Base-by-base conservation (phyloP, 2,113 vertebrate species). In the Scalopus aquaticus region DNA sequence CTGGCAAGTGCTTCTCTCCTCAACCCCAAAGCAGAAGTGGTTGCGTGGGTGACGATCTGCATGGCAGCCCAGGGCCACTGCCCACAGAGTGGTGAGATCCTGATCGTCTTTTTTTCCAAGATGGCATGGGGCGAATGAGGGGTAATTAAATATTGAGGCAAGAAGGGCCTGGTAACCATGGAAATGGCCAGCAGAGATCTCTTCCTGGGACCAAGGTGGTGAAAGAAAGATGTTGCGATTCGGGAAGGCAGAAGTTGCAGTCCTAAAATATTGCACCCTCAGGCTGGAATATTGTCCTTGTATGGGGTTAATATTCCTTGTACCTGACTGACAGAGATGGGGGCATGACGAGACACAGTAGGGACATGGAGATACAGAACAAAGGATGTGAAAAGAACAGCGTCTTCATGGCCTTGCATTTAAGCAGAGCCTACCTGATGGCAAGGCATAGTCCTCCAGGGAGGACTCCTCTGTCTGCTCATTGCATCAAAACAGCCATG, bases 11-110 rank as follows among this genome's bases (percentile, higher is more conserved):
- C 17, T 8, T 80, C 44, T 46, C 76, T 54, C 9, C 42, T n/a
- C 42, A 30, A 49, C 22, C 30, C 11, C 54, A 90, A 58, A 95
- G 93, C 54, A 82, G 91, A 97, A 96, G 93, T 42, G 35, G 58
- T 9, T 3, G 1, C 37, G 28, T 54, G 85, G 60, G 35, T 46
- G 64, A 20, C 37, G 49, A 35, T 46, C 35, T 54, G 80, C 82
- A 44, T 5, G 0, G 39, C 58, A 65, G 88, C 69, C 15, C 4
- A 3, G 30, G 46, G 65, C 78, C 73, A 46, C 72, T 30, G 60
- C 37, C 73, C 15, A 54, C 20, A 0, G 6, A 26, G 49, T 54
- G 37, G 9, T 83, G 64, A 42, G 56, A 84, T 16, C n/a, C 58
- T 80, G 73, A 88, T 5, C 6, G 49, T 90, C 26, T 97, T 37